Conservation (phyloP, 2,888 invertebrate genomes). For the Hypomecis punctinalis region DNA sequence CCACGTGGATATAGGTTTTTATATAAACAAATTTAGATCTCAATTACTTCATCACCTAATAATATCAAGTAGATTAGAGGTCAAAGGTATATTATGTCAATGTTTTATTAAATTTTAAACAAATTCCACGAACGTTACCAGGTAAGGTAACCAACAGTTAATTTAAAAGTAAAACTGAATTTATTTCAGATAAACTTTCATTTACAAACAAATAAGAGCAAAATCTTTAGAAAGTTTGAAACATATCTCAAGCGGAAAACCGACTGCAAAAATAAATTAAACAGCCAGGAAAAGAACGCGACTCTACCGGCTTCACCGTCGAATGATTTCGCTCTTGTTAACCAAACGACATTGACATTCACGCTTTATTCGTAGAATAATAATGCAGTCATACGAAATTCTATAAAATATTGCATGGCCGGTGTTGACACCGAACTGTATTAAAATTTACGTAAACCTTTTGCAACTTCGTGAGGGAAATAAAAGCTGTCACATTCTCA, state of each 20-base stretch:
- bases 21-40: too few species aligned
- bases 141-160: too few species aligned
- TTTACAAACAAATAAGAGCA: conserved; percentile 34
- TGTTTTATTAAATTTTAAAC: too few species aligned
- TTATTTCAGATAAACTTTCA: conserved; percentile 17
- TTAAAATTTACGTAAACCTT: conserved; percentile 73
- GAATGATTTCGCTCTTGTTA: conserved; percentile 49
- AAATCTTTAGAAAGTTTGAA: conserved; percentile 36
- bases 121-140: too few species aligned
- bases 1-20: too few species aligned
- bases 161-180: background rate
- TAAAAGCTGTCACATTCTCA: conserved; percentile 37
- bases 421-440: conserved; percentile 64
- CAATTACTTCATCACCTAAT: too few species aligned
- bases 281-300: conserved; percentile 22
- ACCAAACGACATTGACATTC: conserved; percentile 74
- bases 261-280: conserved; percentile 23
- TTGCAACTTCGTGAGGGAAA: conserved; percentile 55
- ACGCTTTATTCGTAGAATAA: conserved; percentile 41
- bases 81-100: too few species aligned
- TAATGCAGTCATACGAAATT: conserved; percentile 54
- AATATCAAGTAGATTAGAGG: too few species aligned
- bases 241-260: conserved; percentile 6
- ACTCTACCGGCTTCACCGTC: conserved; percentile 47
- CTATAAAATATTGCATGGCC: conserved; percentile 57